Evolutionary conservation across 2,797 vertebrate species (phyloP).

Genomic region (Paramormyrops hopkinsi): DNA sequence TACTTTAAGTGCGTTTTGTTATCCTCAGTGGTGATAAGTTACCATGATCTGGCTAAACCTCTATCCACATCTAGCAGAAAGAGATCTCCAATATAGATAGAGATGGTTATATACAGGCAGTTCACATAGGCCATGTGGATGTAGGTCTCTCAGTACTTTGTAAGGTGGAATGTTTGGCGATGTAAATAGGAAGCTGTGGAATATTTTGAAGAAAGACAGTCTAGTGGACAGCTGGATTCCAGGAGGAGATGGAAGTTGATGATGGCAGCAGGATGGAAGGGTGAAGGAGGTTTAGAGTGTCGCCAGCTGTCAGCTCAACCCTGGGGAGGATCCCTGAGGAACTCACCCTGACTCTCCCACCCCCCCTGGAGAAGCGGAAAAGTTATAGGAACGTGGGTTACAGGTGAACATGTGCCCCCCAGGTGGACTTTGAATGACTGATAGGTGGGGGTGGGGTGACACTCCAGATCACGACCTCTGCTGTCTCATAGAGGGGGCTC

Average conservation of each 20-base stretch:
- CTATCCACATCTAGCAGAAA: not conserved
- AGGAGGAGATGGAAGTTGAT: not conserved
- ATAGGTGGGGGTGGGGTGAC: not conserved
- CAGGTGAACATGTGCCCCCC: conserved; percentile 6
- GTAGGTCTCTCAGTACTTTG: not conserved
- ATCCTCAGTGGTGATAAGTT: not conserved
- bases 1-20: not conserved
- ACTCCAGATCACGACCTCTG: not conserved
- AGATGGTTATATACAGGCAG: not conserved
- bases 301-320: not conserved
- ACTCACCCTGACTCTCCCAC: no score
- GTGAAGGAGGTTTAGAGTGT: not conserved
- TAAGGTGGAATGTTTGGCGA: not conserved
- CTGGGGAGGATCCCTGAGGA: not conserved
- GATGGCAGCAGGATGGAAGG: not conserved
- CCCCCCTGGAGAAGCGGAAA: not conserved
- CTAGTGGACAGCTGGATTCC: not conserved
- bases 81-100: not conserved
- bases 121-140: not conserved
- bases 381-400: not conserved
- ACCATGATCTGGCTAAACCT: not conserved
- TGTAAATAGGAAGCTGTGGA: not conserved
- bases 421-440: conserved; percentile 2
- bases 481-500: not conserved
- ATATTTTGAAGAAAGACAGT: not conserved